Conservation (phyloP, 1,140 invertebrate genomes). For the Megalonaias nervosa region DNA sequence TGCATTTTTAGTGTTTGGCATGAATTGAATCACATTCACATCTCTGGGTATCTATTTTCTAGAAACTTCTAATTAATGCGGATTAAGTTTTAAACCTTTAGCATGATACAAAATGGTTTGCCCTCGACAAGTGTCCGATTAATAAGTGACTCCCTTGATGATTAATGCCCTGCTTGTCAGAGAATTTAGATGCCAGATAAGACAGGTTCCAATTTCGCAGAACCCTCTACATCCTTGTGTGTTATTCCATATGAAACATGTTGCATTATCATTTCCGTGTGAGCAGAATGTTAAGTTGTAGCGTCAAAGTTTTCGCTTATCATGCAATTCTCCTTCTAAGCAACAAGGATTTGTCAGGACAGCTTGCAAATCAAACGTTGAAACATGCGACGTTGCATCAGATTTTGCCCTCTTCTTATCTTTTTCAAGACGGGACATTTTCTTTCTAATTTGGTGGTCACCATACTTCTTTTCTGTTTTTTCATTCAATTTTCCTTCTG, state of each 20-base stretch:
- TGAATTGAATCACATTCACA: no score
- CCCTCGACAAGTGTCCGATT: conserved; percentile 39
- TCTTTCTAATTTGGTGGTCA: no score
- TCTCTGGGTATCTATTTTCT: no score
- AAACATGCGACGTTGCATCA: no score
- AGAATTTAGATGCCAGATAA: conserved; percentile 20
- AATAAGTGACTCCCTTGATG: neutral
- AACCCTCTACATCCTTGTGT: conserved; percentile 27
- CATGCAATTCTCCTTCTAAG: conserved; percentile 19
- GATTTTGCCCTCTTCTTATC: no score
- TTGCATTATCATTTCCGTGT: conserved; percentile 2
- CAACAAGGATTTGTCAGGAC: neutral
- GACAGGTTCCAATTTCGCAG: conserved; percentile 35
- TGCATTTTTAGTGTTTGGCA: no score
- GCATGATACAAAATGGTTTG: conserved; percentile 4
- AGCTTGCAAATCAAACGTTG: no score
- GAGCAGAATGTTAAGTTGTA: conserved; percentile 39
- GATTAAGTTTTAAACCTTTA: neutral
- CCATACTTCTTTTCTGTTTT: no score
- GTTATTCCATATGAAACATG: conserved; percentile 13
- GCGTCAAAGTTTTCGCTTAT: conserved; percentile 26
- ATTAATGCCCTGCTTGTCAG: no score
- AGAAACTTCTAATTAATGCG: conserved; percentile 16
- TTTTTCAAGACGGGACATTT: no score
- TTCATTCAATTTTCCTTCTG: no score